phyloP scores from a whole-genome alignment of 2,113 vertebrate species.

The Cygnus buccinator region DNA sequence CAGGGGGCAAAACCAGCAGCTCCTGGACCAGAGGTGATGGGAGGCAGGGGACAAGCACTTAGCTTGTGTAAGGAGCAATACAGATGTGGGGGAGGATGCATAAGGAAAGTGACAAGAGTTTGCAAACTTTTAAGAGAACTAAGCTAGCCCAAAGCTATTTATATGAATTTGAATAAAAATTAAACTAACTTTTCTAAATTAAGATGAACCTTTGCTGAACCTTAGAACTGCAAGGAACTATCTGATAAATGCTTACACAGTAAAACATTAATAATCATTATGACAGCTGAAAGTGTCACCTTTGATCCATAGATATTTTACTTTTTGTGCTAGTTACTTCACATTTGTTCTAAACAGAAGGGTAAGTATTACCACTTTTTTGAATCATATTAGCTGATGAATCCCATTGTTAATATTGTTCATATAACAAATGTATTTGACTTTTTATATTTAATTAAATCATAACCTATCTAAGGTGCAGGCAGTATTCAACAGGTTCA shows the following conservation, averaged over 20 bases:
- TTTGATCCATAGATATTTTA: background rate
- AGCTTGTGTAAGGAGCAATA: background rate
- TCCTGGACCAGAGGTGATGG: background rate
- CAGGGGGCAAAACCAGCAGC: background rate
- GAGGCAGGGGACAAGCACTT: background rate
- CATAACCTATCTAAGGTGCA: background rate
- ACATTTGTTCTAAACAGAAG: background rate
- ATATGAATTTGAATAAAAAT: background rate
- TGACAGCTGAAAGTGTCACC: background rate
- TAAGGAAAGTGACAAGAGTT: background rate
- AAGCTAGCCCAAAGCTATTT: background rate
- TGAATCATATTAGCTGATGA: background rate
- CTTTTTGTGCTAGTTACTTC: background rate
- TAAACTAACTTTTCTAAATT: background rate
- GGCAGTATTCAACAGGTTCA: background rate
- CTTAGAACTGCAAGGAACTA: background rate
- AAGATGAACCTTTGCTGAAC: background rate
- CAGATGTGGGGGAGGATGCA: background rate
- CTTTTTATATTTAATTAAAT: background rate
- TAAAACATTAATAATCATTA: background rate
- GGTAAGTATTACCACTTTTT: background rate
- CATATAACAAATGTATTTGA: background rate
- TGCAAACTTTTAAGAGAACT: background rate
- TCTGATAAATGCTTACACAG: background rate
- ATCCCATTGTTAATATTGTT: background rate